Conservation (phyloP, 1,140 invertebrate genomes). For the Tetragonula clypearis region DNA sequence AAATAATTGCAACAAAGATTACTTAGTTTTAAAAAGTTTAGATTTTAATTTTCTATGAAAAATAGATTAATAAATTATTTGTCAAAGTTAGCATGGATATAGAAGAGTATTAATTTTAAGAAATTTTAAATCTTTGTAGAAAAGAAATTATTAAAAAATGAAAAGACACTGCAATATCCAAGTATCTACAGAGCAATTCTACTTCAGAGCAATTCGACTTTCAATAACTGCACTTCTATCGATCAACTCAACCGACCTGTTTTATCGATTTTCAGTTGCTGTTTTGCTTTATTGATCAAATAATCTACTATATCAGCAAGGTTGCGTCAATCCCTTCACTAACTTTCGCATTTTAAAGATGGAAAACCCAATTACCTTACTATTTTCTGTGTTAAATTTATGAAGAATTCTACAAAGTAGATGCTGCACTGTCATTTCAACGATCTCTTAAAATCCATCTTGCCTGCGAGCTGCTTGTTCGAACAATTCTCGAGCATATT, state of each 20-base stretch:
- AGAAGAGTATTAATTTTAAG: too few species aligned
- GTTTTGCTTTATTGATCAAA: neutral
- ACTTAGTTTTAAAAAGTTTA: too few species aligned
- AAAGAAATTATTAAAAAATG: too few species aligned
- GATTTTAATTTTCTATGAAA: too few species aligned
- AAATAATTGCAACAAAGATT: too few species aligned
- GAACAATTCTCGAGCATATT: conserved; percentile 52
- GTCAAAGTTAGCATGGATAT: too few species aligned
- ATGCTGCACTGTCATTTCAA: neutral
- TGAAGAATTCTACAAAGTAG: neutral
- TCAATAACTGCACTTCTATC: neutral
- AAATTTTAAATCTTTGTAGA: too few species aligned
- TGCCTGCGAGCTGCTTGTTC: conserved; percentile 18
- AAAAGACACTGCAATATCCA: neutral
- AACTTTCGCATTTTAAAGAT: neutral
- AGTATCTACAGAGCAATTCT: neutral
- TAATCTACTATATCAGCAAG: neutral
- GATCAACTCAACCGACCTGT: neutral
- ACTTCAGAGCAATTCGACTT: neutral
- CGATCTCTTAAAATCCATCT: neutral
- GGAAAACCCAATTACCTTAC: neutral
- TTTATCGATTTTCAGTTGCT: neutral
- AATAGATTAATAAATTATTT: too few species aligned
- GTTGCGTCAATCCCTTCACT: neutral
- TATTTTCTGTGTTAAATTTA: neutral